Evolutionary conservation across 2,797 vertebrate species (phyloP), one percentile per base, ranked within the genome.

Genomic region (Ispidina lecontei): DNA sequence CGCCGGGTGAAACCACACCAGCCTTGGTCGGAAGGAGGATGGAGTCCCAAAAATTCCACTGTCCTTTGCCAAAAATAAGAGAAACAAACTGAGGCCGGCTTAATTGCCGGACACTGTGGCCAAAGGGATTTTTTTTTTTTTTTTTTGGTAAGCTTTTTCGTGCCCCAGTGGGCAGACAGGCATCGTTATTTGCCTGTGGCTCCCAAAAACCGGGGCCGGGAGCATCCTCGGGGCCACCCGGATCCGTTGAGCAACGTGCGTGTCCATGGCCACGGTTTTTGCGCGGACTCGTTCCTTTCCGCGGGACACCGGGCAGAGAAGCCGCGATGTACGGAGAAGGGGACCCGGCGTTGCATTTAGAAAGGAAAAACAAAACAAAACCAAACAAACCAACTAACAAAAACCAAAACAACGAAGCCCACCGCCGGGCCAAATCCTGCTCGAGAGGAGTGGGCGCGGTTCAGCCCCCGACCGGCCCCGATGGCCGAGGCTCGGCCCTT

Each of bases 41-140:
- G 21, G 39, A 74, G 80, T 28, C 88, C 83, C 93, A 70, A 80
- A 94, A 87, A 84, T 79, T 79, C 86, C 86, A 16, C 56, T 44
- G 19, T 26, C 7, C 19, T 63, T 70, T 79, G 90, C 80, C 91
- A 92, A 90, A 94, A 92, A 60, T 21, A 80, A 88, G 69, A 88
- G 85, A 60, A 78, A 91, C 70, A 75, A 87, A 91, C n/a, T 0
- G 67, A 84, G 74, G 54, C 64, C 33, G 5, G 12, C 91, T 84
- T 82, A 93, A 88, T 71, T 68, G 84, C 7, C 4, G 71, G 80
- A 90, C 49, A 13, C 4, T 31, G 77, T 0, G 26, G 75, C 68
- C 77, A 68, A 86, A 82, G 1, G 19, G 33, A 76, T 4, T 9
- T 52, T 29, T 71, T 46, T 83, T 18, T 4, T 23, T 3, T 4